A percentile compares a stretch with the other conserved stretches of the same genome.
Evolutionary conservation across 2,888 invertebrate genomes (phyloP).

Genomic region (Lepidocyrtoides sp.): DNA sequence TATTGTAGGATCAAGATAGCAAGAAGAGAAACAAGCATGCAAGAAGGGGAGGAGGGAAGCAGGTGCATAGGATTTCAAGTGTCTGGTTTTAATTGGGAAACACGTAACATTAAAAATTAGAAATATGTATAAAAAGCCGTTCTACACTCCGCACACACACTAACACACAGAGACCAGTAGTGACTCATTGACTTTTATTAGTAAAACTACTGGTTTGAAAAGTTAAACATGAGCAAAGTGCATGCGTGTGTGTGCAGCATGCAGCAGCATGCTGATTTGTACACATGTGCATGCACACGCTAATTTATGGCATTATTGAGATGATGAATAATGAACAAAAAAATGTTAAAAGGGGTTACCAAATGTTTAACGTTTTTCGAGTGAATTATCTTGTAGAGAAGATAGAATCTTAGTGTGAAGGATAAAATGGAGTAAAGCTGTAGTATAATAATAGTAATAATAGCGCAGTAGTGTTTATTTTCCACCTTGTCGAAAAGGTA

Average conservation of each 20-base stretch:
- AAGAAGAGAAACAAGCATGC: neutral
- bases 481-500: too few relatives aligned
- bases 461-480: too few relatives aligned
- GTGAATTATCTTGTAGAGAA: neutral
- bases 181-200: constrained; percentile 42
- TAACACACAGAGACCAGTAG: neutral
- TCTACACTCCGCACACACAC: too few relatives aligned
- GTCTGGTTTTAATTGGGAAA: neutral
- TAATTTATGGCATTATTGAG: too few relatives aligned
- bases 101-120: too few relatives aligned
- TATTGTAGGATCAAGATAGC: neutral
- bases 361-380: constrained; percentile 44
- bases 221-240: neutral
- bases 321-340: neutral
- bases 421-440: too few relatives aligned
- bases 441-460: too few relatives aligned
- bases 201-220: neutral
- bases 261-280: neutral
- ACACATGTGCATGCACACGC: constrained; percentile 14
- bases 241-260: neutral
- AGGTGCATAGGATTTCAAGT: constrained; percentile 10
- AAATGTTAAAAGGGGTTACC: constrained; percentile 54
- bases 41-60: neutral
- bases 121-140: neutral
- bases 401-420: too few relatives aligned